These are phyloP conservation scores for Pelodiscus sinensis DNA, from an alignment of 2,113 vertebrate genomes.

Conservation along the genomic window DNA sequence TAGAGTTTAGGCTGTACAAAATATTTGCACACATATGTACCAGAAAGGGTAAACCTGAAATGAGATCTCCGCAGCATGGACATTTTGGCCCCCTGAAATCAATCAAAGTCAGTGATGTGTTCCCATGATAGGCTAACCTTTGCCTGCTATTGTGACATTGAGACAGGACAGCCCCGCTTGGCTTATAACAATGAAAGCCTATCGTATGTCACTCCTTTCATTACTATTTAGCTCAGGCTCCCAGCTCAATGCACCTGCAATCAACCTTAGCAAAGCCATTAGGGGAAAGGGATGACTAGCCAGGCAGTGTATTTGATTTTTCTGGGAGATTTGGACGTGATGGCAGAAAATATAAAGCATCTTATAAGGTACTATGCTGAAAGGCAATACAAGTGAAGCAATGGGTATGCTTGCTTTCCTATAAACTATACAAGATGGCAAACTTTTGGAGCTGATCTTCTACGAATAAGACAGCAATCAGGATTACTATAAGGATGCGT, in stretches of 20 bases:
- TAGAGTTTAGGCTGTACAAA: neutral
- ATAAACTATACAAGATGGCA: neutral
- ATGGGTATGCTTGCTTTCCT: neutral
- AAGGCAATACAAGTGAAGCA: neutral
- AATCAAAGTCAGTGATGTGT: neutral
- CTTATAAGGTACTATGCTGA: neutral
- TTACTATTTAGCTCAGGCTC: neutral
- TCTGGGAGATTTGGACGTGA: neutral
- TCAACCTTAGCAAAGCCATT: slow-evolving; percentile 37
- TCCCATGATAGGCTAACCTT: neutral
- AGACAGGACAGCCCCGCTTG: neutral
- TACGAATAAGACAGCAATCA: neutral
- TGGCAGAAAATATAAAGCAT: accelerated
- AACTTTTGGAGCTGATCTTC: neutral
- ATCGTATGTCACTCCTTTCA: neutral
- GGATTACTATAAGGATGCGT: neutral
- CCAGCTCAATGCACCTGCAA: slow-evolving; percentile 16
- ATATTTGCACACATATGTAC: neutral
- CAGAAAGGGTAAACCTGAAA: neutral
- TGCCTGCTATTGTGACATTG: neutral
- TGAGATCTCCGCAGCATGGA: neutral
- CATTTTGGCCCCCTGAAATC: neutral
- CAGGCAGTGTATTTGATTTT: neutral
- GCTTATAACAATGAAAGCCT: neutral
- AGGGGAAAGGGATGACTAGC: neutral